phyloP scores from a whole-genome alignment of 2,888 invertebrate genomes.

The Cantharis lateralis region DNA sequence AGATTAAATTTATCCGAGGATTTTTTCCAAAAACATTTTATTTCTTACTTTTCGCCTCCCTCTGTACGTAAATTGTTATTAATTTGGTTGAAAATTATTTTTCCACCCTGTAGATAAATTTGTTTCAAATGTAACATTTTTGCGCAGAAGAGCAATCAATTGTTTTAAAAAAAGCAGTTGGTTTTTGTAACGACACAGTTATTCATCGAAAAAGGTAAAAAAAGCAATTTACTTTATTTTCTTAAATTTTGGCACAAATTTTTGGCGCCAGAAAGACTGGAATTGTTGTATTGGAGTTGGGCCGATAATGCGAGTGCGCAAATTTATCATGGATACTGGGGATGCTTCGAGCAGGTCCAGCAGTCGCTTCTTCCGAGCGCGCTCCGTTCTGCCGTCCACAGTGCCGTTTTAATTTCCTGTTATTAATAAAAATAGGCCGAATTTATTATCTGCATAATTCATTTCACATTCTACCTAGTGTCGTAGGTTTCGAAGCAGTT shows the following conservation, averaged over 20 bases:
- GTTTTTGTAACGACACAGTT: not conserved
- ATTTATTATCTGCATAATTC: not conserved
- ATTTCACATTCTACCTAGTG: not conserved
- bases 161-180: not conserved
- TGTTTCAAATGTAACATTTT: not conserved
- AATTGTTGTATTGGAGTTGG: constrained; percentile 6
- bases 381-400: constrained; percentile 29
- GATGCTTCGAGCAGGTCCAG: constrained; percentile 38
- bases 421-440: constrained; percentile 11
- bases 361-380: constrained; percentile 29
- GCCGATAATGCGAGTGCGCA: constrained; percentile 38
- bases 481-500: not conserved
- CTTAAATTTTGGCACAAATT: constrained; percentile 17
- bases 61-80: too few species aligned
- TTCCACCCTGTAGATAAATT: not conserved
- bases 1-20: too few species aligned
- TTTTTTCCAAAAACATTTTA: too few species aligned
- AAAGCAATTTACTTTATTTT: not conserved
- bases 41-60: too few species aligned
- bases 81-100: too few species aligned
- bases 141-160: not conserved
- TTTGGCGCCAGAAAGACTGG: constrained; percentile 25
- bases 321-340: constrained; percentile 32
- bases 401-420: constrained; percentile 25
- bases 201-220: not conserved